Evolutionary conservation across 2,113 vertebrate genomes (phyloP).

Genomic region (Phocoena sinus): DNA sequence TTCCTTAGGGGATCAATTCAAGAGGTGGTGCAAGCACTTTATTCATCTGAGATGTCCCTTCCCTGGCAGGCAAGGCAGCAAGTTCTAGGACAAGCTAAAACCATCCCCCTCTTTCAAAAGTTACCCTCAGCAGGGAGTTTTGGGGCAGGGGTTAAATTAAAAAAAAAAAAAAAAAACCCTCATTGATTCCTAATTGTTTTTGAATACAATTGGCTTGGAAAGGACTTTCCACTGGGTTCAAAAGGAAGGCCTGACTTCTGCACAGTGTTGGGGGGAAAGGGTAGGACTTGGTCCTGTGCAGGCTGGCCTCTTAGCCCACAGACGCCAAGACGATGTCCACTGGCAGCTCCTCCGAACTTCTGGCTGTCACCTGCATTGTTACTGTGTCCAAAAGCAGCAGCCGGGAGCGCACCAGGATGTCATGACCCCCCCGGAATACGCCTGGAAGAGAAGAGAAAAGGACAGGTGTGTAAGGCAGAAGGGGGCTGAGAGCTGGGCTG

Average conservation of each 20-base stretch:
- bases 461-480: not conserved
- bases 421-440: conserved; percentile 85
- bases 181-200: conserved; percentile 15
- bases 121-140: not conserved
- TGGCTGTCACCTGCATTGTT: conserved; percentile 86
- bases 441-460: conserved; percentile 68
- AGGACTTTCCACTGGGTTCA: not conserved
- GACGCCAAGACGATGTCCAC: conserved; percentile 85
- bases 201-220: not conserved
- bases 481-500: too few relatives aligned
- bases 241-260: not conserved
- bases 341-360: conserved; percentile 82
- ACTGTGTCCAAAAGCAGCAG: conserved; percentile 84
- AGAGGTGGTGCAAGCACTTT: conserved; percentile 3
- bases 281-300: not conserved
- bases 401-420: conserved; percentile 82
- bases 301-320: conserved; percentile 73
- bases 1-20: not conserved
- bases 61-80: not conserved
- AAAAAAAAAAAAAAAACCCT: not conserved
- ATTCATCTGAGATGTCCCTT: not conserved
- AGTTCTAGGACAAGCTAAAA: conserved; percentile 27
- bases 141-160: not conserved
- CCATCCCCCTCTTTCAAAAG: not conserved
- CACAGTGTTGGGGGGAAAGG: not conserved